Percentiles rank a stretch among this genome's conserved stretches.
Evolutionary conservation across 1,140 invertebrate genomes (phyloP).

Genomic region (Lamellibrachia luymesi): DNA sequence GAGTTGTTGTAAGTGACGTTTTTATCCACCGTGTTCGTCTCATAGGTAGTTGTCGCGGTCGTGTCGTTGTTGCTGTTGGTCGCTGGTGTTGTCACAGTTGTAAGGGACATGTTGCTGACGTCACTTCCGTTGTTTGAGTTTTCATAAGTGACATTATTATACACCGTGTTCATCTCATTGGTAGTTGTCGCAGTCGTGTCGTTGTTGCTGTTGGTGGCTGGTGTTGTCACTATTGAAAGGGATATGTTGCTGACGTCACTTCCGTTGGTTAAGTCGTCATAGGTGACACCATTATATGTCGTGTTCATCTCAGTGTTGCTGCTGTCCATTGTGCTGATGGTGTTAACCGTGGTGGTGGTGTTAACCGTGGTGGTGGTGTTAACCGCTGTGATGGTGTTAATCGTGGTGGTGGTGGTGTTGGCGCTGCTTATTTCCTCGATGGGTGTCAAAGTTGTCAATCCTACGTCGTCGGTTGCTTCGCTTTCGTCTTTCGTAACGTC

Average conservation of each 20-base stretch:
- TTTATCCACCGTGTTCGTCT: too few species aligned
- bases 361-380: neutral
- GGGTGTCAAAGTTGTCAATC: neutral
- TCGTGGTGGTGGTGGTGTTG: neutral
- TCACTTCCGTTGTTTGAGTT: too few species aligned
- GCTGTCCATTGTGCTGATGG: neutral
- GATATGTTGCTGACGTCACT: neutral
- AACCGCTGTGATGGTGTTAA: neutral
- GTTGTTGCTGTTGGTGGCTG: neutral
- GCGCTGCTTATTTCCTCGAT: neutral
- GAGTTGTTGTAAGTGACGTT: too few species aligned
- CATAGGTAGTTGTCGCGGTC: neutral
- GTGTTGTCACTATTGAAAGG: neutral
- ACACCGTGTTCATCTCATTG: neutral
- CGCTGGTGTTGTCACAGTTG: neutral
- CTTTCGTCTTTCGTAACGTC: neutral
- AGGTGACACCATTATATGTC: neutral
- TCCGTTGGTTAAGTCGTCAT: neutral
- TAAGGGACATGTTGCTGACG: neutral
- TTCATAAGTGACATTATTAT: too few species aligned
- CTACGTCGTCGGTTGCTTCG: neutral
- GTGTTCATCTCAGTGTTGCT: neutral
- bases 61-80: neutral
- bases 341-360: neutral
- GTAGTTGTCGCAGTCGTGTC: neutral